A percentile compares a stretch with the other conserved stretches of the same genome.
Evolutionary conservation across 2,888 invertebrate genomes (phyloP).

Genomic region (Macrosoma leucophasiata): DNA sequence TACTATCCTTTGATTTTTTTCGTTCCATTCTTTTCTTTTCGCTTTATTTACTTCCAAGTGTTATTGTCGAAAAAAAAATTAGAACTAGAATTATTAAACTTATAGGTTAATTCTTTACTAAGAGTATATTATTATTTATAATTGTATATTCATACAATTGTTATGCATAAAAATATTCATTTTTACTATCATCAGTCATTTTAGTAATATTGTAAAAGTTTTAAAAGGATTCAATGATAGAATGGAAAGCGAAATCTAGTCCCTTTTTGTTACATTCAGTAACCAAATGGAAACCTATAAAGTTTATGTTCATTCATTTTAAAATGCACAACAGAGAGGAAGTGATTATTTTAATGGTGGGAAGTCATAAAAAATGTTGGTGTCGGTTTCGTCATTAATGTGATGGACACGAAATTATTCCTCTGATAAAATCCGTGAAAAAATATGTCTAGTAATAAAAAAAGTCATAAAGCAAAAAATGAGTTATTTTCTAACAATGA

Average conservation of each 20-base stretch:
- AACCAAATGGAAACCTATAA: slow-evolving; percentile 18
- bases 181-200: no score
- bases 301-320: slow-evolving; percentile 31
- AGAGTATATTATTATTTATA: no score
- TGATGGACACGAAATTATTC: slow-evolving; percentile 52
- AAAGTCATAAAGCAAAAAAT: not conserved
- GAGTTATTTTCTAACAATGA: no score
- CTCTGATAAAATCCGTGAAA: slow-evolving; percentile 36
- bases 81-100: no score
- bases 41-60: no score
- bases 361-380: slow-evolving; percentile 54
- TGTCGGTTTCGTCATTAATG: slow-evolving; percentile 57
- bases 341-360: slow-evolving; percentile 70
- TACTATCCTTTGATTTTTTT: no score
- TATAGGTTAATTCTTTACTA: no score
- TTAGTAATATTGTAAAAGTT: no score
- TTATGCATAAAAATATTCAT: slow-evolving; percentile 4
- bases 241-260: no score
- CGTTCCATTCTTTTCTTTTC: no score
- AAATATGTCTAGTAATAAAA: slow-evolving; percentile 18
- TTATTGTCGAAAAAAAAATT: no score
- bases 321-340: slow-evolving; percentile 50
- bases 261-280: slow-evolving; percentile 18
- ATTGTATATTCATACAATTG: slow-evolving; percentile 12
- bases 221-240: no score